Evolutionary conservation across 2,113 vertebrate genomes (phyloP), one percentile per base, ranked within the genome.

Genomic region (Galeopterus variegatus): DNA sequence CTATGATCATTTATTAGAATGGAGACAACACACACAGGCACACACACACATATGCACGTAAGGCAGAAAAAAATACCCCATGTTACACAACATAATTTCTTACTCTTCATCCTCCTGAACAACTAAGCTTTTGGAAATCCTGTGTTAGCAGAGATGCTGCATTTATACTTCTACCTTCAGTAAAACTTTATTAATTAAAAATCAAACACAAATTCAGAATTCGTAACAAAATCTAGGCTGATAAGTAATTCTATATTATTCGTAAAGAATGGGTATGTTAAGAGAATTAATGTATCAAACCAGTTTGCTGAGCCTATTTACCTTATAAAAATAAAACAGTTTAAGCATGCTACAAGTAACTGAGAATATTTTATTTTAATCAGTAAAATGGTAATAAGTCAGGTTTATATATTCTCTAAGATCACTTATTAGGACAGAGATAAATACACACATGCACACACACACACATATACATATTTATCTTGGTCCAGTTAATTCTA

Each of bases 341-440:
- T 67, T 76, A 95, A 96, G 26, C n/a, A 84, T 77, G 48, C 7
- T 33, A 80, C 8, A 64, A 52, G 33, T 85, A 94, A 95, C 41
- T 33, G 80, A 67, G 31, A 88, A 86, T 85, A 88, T 28, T 92
- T 77, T 85, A 70, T 83, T 95, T 90, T 93, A 96, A 89, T 93
- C 72, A 77, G 48, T 76, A 86, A 82, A 82, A 64, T 18, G 6
- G 18, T 41, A 91, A 50, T 67, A 93, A 89, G 3, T 69, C 14
- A 80, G 45, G 50, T 1, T 88, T 87, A 17, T 45, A 24, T 88
- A 82, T 48, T 76, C 18, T 52, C 19, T 84, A 77, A 72, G 11
- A 65, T 73, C 28, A 82, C 33, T 84, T 93, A 60, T 77, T 88
- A 77, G 56, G 31, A 88, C 62, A 3, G 31, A 88, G 21, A 15